Evolutionary conservation across 1,140 invertebrate genomes (phyloP), one percentile per base, ranked within the genome.

Genomic region (Odontomachus brunneus): DNA sequence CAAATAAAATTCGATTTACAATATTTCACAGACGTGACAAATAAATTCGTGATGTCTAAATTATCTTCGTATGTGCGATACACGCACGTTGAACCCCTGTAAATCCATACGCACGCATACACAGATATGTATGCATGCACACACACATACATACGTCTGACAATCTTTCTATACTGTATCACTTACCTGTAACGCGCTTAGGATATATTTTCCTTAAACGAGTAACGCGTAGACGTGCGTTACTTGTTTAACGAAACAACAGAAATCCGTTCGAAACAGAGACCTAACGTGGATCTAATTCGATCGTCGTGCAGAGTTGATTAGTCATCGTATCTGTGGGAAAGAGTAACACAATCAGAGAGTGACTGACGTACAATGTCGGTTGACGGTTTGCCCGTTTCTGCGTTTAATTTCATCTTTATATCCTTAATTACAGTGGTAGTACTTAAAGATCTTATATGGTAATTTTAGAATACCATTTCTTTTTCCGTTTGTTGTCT

Each of bases 11-110:
- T 80, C 38, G 62, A 86, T 93, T 91, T 94, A 93, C 93, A 94
- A 92, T 94, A 94, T 94, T 94, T 91, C 92, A 91, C 84, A 84
- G 44, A 89, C 84, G 86, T 89, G 83, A 90, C 89, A 92, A 93
- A 92, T 89, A 89, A 90, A 91, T 92, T 93, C 91, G 87, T 92
- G 69, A 71, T 80, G n/a, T 71, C 53, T 57, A 48, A 14, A 48
- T 26, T 57, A 69, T 15, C 33, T 55, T 38, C 33, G 15, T 3
- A 9, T 75, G 5, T 7, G 38, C 38, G 9, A 9, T 9, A 44
- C 9, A 44, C 38, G 38, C 9, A 44, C 38, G 38, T 44, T 11
- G 38, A 44, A 7, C 9, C 9, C 9, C 38, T 7, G 0, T 0
- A 0, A 44, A 44, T 1, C 38, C 9, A 3, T 44, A 44, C 38